Evolutionary conservation across 2,888 invertebrate genomes (phyloP).

Genomic region (Oxycera nigricornis): DNA sequence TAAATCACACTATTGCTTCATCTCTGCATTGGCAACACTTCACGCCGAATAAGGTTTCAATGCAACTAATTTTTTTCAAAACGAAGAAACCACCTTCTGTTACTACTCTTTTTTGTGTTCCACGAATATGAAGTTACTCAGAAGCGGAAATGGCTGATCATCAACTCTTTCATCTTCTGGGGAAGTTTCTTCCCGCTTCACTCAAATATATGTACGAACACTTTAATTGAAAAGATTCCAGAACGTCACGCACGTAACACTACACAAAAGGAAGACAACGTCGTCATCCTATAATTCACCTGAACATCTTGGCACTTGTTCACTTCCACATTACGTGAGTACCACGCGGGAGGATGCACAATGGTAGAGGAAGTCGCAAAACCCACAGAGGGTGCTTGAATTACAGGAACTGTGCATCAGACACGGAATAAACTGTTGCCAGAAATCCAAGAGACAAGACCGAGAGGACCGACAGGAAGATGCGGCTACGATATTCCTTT

Average conservation of each 20-base stretch:
- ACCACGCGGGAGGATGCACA: background rate
- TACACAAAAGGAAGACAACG: background rate
- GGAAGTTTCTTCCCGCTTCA: background rate
- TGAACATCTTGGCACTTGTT: background rate
- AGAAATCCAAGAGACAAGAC: background rate
- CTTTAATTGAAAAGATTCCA: background rate
- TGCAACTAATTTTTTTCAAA: background rate
- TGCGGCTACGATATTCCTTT: background rate
- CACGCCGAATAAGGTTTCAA: background rate
- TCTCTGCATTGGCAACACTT: background rate
- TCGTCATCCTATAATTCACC: background rate
- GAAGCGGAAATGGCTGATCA: conserved; percentile 4
- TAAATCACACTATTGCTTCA: too few species aligned
- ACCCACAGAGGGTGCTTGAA: background rate
- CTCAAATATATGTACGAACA: background rate
- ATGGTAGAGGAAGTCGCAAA: background rate
- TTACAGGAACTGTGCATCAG: background rate
- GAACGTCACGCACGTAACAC: background rate
- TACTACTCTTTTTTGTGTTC: background rate
- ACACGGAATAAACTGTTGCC: background rate
- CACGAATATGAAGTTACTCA: background rate
- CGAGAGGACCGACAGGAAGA: background rate
- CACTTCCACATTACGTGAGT: background rate
- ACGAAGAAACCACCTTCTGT: conserved; percentile 4
- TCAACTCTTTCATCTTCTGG: background rate